Base-by-base conservation (phyloP, 1,140 invertebrate species). In the Odontomachus brunneus region DNA sequence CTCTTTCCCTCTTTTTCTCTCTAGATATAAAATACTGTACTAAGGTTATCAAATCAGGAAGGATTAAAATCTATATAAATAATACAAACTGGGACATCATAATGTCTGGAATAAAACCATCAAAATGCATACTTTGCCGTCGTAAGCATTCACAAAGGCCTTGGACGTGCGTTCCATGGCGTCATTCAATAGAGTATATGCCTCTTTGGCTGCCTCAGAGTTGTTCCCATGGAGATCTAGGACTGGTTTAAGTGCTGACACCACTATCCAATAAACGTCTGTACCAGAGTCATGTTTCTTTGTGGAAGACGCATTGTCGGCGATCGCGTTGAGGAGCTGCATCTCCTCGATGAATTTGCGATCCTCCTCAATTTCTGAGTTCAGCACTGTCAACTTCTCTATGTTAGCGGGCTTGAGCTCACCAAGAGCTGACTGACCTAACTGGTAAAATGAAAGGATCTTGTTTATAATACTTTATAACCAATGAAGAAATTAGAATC, bases 221-320 rank as follows among this genome's bases (percentile, higher is more conserved):
- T 96, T 96, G 71, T 95, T 95, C 9, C 96, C 96, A 92, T 97
- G 95, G 55, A 94, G 93, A 89, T 97, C 96, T 67, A 95, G 93
- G 7, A 97, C 84, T n/a, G 95, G 92, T 86, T 95, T 95, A 9
- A 97, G 92, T 19, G 95, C 95, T 29, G 94, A 94, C 48, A 97
- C 93, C 82, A 95, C 95, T 71, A 97, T 93, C 95, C 96, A 96
- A 90, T 95, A 96, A 85, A 96, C 95, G 92, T 97, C 96, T 60
- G 96, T 93, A 65, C 95, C 92, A 60, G 94, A 94, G 89, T 97
- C 95, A 51, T 84, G 74, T 65, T 91, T 92, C 29, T 96, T 90
- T 0, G 90, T 94, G 67, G 95, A 94, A 59, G 86, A 90, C 74
- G 96, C 95, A 90, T 96, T 96, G 49, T 95, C 93, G 78, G 95